Evolutionary conservation across 2,797 vertebrate species (phyloP), one percentile per base, ranked within the genome.

Genomic region (Helarctos malayanus): DNA sequence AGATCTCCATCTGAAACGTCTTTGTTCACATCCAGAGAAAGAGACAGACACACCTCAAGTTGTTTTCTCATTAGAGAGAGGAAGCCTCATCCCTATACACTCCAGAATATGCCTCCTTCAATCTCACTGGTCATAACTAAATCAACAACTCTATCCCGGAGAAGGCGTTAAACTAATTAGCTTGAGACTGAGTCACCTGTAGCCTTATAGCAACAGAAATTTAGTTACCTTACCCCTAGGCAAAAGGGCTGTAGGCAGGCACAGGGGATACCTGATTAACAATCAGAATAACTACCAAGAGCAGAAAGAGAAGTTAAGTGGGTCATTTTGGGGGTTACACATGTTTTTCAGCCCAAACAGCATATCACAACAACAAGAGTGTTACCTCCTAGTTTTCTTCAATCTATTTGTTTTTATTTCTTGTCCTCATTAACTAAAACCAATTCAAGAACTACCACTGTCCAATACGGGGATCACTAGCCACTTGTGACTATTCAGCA

Each of bases 371-470:
- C 3, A 73, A 68, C 18, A 90, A 81, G 38, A 49, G 9, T 63
- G 2, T 35, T 27, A 25, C 6, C 2, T 92, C 41, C 13, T 47
- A 54, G 23, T 91, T 89, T 84, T 94, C 18, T 80, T 91, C 19
- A 38, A 35, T 41, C 19, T 41, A n/a, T 47, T 84, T 3, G 88
- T 81, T 41, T 76, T 89, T 25, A 56, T 91, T 78, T 63, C 16
- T 71, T 92, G 12, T 57, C n/a, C 7, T 95, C 21, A 71, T 84
- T 69, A 80, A 84, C 10, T 83, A 91, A 94, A 93, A 78, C 21
- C 12, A 63, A 63, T 2, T 21, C 10, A 83, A 59, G 41, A 91
- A 88, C 2, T 78, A 59, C 14, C 16, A 49, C 6, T 83, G n/a
- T 80, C 38, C 14, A 38, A 25, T 52, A 15, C 4, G 18, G 25